These are phyloP conservation scores for Phyllotreta striolata DNA, from an alignment of 2,888 invertebrate genomes.

Conservation along the genomic window DNA sequence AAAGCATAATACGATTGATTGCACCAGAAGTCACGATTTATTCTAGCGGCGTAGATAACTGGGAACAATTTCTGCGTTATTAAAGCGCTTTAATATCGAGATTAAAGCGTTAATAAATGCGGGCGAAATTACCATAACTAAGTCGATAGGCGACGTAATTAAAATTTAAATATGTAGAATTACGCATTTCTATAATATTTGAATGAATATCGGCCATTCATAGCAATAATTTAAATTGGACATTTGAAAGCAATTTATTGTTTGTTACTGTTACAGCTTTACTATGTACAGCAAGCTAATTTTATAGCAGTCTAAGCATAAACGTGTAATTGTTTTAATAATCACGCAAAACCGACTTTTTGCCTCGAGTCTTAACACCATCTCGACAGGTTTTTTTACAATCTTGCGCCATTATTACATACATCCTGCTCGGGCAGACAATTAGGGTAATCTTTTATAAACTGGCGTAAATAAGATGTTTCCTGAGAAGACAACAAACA, in stretches of 20 bases:
- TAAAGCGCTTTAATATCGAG: too few species aligned
- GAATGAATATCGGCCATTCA: too few species aligned
- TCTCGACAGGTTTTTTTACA: slow-evolving; percentile 6
- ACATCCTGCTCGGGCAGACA: slow-evolving; percentile 23
- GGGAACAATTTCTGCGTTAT: background rate
- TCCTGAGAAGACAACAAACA: slow-evolving; percentile 25
- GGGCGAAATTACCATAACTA: slow-evolving; percentile 14
- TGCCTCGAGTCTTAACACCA: slow-evolving; percentile 23
- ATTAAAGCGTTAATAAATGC: too few species aligned
- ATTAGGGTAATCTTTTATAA: slow-evolving; percentile 27
- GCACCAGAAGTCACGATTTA: slow-evolving; percentile 26
- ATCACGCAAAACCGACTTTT: slow-evolving; percentile 15
- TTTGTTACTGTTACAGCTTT: too few species aligned
- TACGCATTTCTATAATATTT: too few species aligned
- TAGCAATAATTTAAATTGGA: too few species aligned
- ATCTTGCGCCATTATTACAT: slow-evolving; percentile 19
- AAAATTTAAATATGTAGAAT: too few species aligned
- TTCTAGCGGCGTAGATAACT: slow-evolving; percentile 7
- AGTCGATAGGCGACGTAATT: too few species aligned
- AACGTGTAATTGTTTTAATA: slow-evolving; percentile 20
- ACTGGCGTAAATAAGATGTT: slow-evolving; percentile 27
- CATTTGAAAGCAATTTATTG: too few species aligned
- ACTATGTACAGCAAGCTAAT: too few species aligned
- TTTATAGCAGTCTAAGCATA: slow-evolving; percentile 7
- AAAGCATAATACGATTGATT: slow-evolving; percentile 23